Base-by-base conservation (phyloP, 2,797 vertebrate genomes). In the Australoheros facetus region DNA sequence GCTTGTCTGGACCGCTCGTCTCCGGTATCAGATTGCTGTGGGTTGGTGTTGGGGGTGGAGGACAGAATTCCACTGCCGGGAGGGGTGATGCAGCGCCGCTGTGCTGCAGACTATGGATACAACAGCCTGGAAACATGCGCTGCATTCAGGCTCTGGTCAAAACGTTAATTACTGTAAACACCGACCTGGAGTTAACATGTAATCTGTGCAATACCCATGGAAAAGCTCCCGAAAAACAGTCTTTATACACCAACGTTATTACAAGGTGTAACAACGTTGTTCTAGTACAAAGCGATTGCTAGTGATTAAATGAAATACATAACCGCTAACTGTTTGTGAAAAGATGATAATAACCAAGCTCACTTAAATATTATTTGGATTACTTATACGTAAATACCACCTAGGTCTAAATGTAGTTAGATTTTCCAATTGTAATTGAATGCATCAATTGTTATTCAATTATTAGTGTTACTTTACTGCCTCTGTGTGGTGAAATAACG, bases 11-110 rank as follows among this genome's bases (percentile, higher is more conserved):
- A 93, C 90, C 90, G 81, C 88, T 92, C 80, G 93, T 91, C 92
- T 93, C 92, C 88, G 89, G 90, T 93, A 88, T 95, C 93, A 89
- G 87, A 90, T 94, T 94, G 90, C 92, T 91, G 89, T 87, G 90
- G 91, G 85, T 60, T 91, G 85, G 78, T 75, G 87, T 83, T 81
- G 85, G 90, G 80, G 89, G 86, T 83, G 85, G 90, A 69, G 84
- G 88, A 80, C 76, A 4, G 85, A 86, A 77, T 77, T 72, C 30
- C 78, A n/a, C 80, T 32, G 82, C 3, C 54, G 30, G 75, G 55
- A 56, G 79, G 75, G 39, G 84, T 10, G 66, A 66, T 5, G 84
- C 85, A 91, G 93, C 92, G 93, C 93, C 93, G 71, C 90, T 30
- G 81, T 88, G 87, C 91, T 85, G 92, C 84, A 94, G 93, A 94